A percentile compares a stretch with the other conserved stretches of the same genome.
phyloP scores from a whole-genome alignment of 2,888 invertebrate species.

The Flexamia atlantica region DNA sequence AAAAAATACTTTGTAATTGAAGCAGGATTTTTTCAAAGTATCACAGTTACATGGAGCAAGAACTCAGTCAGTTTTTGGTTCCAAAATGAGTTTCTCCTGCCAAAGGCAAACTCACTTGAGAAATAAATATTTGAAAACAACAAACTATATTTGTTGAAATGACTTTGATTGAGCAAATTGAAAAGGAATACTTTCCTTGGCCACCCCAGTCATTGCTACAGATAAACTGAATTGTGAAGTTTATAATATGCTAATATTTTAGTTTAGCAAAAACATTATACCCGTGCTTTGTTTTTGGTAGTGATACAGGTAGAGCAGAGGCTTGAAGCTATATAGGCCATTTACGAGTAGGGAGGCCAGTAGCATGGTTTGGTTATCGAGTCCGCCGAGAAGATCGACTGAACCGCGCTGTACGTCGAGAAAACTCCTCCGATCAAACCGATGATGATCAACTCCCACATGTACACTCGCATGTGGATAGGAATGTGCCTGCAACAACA shows the following conservation, averaged over 20 bases:
- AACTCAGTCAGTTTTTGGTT: no score
- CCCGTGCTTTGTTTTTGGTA: neutral
- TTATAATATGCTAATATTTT: neutral
- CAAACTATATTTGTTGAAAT: no score
- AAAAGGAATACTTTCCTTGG: no score
- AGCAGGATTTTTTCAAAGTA: no score
- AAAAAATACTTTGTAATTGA: no score
- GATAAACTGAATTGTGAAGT: neutral
- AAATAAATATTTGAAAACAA: no score
- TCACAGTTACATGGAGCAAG: no score
- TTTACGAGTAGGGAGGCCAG: conserved; percentile 66
- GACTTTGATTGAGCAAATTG: no score
- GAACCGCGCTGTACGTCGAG: conserved; percentile 80
- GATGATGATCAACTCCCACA: conserved; percentile 80
- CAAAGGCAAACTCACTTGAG: no score
- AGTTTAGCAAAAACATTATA: no score
- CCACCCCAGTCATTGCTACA: neutral
- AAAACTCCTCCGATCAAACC: conserved; percentile 80
- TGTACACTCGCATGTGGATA: conserved; percentile 78
- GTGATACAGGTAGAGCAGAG: neutral
- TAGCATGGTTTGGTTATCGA: conserved; percentile 74
- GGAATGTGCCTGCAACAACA: conserved; percentile 77
- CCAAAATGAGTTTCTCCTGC: no score
- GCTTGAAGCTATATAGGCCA: neutral
- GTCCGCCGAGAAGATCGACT: conserved; percentile 76